Conservation (phyloP, 2,797 vertebrate genomes). For the Poecilia gillii region DNA sequence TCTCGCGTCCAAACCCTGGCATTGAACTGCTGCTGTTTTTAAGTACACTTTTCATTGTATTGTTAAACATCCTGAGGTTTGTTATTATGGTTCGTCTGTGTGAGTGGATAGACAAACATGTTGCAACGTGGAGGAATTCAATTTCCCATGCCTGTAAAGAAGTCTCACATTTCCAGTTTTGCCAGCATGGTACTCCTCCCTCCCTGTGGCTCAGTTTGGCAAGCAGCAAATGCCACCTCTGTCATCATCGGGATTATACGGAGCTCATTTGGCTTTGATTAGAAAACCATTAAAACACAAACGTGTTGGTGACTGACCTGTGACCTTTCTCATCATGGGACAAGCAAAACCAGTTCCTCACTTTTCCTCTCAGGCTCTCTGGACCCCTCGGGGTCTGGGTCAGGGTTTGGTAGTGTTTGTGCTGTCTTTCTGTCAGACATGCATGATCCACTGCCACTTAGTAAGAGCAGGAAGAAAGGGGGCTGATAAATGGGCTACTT, state of each 20-base stretch:
- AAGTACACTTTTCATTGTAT: slow-evolving; percentile 40
- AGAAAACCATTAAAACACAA: slow-evolving; percentile 58
- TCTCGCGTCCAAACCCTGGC: slow-evolving; percentile 29
- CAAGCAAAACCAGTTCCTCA: slow-evolving; percentile 50
- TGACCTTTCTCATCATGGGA: slow-evolving; percentile 67
- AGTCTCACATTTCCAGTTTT: slow-evolving; percentile 49
- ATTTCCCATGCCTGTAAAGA: slow-evolving; percentile 58
- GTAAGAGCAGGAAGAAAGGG: slow-evolving; percentile 57
- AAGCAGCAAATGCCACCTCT: slow-evolving; percentile 54
- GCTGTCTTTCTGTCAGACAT: slow-evolving; percentile 68
- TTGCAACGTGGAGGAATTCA: slow-evolving; percentile 48
- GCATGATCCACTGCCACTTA: slow-evolving; percentile 73
- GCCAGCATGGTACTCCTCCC: slow-evolving; percentile 43
- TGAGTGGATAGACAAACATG: slow-evolving; percentile 55
- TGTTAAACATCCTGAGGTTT: slow-evolving; percentile 44
- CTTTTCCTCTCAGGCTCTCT: slow-evolving; percentile 74
- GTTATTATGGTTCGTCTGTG: slow-evolving; percentile 53
- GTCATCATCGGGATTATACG: slow-evolving; percentile 55
- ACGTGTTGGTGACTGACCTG: slow-evolving; percentile 49
- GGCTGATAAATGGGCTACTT: slow-evolving; percentile 77
- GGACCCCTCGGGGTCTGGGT: slow-evolving; percentile 69
- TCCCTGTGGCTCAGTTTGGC: slow-evolving; percentile 51
- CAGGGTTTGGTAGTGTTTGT: slow-evolving; percentile 67
- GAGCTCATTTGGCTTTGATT: slow-evolving; percentile 58
- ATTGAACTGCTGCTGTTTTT: slow-evolving; percentile 51